phyloP scores from a whole-genome alignment of 2,113 vertebrate genomes.

The Galeopterus variegatus region DNA sequence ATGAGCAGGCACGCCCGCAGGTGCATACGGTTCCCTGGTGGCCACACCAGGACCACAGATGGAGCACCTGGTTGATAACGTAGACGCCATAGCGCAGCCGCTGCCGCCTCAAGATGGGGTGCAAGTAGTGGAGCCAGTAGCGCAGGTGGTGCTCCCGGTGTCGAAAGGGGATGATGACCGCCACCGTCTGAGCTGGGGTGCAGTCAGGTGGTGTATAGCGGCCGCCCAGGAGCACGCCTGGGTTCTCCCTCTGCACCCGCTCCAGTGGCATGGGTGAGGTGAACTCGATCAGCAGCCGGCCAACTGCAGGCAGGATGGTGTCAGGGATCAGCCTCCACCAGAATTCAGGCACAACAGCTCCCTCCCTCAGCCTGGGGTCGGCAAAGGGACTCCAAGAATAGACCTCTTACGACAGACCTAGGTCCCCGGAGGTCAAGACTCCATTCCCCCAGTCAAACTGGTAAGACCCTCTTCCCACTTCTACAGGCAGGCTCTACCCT shows the following conservation, averaged over 20 bases:
- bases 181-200: constrained; percentile 95
- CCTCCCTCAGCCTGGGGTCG: not conserved
- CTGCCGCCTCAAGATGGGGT: constrained; percentile 97
- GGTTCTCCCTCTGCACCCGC: constrained; percentile 98
- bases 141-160: constrained; percentile 98
- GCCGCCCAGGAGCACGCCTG: constrained; percentile 96
- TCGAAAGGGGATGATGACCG: constrained; percentile 98
- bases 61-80: constrained; percentile 97
- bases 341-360: constrained; percentile 10
- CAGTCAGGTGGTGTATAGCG: constrained; percentile 96
- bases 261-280: constrained; percentile 98
- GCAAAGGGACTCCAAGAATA: not conserved
- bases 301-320: constrained; percentile 90
- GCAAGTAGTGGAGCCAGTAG: constrained; percentile 99
- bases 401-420: not conserved
- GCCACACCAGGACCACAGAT: not conserved
- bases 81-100: constrained; percentile 98
- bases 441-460: not conserved
- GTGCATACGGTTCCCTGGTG: not conserved
- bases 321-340: constrained; percentile 58
- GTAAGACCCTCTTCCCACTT: constrained; percentile 20
- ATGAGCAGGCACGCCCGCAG: not conserved
- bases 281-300: constrained; percentile 98
- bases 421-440: not conserved
- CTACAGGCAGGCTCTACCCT: not conserved